Conservation (phyloP, 2,888 invertebrate genomes). For the Synanthedon formicaeformis region DNA sequence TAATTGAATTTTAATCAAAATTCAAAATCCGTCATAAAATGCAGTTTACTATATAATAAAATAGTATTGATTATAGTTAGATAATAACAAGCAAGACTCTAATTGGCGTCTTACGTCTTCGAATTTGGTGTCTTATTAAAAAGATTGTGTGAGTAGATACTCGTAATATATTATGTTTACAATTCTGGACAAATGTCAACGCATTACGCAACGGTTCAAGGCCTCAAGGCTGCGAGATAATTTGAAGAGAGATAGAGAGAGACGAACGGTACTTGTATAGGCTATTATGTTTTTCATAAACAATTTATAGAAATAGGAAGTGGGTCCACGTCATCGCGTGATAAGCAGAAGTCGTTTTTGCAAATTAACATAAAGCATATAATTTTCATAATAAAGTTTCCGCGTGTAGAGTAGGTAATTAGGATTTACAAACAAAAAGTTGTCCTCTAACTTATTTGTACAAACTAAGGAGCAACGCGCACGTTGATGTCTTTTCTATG, state of each 20-base stretch:
- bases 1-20: too few relatives aligned
- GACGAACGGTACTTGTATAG: constrained; percentile 26
- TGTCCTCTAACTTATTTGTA: neutral
- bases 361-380: neutral
- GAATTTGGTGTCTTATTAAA: neutral
- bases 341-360: neutral
- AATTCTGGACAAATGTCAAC: constrained; percentile 33
- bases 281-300: constrained; percentile 19
- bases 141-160: neutral
- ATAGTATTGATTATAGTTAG: too few relatives aligned
- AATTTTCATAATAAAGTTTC: neutral
- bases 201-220: constrained; percentile 57
- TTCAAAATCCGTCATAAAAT: too few relatives aligned
- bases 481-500: constrained; percentile 21
- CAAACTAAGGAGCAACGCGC: constrained; percentile 3
- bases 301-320: constrained; percentile 1
- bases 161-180: constrained; percentile 19
- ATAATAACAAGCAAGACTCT: too few relatives aligned
- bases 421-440: neutral
- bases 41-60: too few relatives aligned
- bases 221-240: constrained; percentile 50
- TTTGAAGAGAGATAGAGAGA: constrained; percentile 16
- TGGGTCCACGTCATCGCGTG: neutral
- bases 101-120: neutral
- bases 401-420: neutral